A percentile compares a stretch with the other conserved stretches of the same genome.
Conservation (phyloP, 2,113 vertebrate genomes). For the Pelodiscus sinensis region DNA sequence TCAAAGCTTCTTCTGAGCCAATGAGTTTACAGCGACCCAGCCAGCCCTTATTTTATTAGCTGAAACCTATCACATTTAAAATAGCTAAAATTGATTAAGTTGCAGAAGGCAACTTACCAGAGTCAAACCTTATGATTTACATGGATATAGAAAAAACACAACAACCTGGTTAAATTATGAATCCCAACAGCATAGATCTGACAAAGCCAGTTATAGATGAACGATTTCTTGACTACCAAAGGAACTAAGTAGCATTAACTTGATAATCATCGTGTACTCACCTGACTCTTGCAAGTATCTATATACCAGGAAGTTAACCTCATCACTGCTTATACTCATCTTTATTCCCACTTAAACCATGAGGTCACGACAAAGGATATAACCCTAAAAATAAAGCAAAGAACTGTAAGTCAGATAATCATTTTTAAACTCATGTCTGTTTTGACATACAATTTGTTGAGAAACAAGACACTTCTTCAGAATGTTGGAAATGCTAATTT, state of each 20-base stretch:
- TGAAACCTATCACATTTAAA: constrained; percentile 37
- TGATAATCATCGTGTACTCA: constrained; percentile 78
- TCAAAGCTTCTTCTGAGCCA: constrained; percentile 27
- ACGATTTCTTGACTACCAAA: constrained; percentile 62
- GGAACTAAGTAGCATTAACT: constrained; percentile 64
- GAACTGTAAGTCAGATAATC: constrained; percentile 46
- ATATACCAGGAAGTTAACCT: constrained; percentile 99
- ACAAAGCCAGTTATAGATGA: constrained; percentile 65
- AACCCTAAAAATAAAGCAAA: constrained; percentile 84
- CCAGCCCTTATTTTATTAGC: constrained; percentile 29
- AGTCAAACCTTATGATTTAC: constrained; percentile 18
- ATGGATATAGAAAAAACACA: constrained; percentile 30
- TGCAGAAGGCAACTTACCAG: constrained; percentile 63
- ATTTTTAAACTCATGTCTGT: neutral
- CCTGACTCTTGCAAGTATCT: constrained; percentile 99
- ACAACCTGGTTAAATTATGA: constrained; percentile 65
- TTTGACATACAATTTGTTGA: neutral
- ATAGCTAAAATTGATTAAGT: constrained; percentile 56
- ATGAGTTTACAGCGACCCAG: neutral
- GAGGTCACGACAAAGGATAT: constrained; percentile 96
- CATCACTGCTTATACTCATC: constrained; percentile 99
- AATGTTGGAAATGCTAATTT: constrained; percentile 5
- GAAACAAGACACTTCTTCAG: constrained; percentile 8
- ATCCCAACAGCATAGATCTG: constrained; percentile 60
- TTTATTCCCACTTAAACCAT: constrained; percentile 99